phyloP scores from a whole-genome alignment of 2,888 invertebrate species.

The Frankliniella intonsa region DNA sequence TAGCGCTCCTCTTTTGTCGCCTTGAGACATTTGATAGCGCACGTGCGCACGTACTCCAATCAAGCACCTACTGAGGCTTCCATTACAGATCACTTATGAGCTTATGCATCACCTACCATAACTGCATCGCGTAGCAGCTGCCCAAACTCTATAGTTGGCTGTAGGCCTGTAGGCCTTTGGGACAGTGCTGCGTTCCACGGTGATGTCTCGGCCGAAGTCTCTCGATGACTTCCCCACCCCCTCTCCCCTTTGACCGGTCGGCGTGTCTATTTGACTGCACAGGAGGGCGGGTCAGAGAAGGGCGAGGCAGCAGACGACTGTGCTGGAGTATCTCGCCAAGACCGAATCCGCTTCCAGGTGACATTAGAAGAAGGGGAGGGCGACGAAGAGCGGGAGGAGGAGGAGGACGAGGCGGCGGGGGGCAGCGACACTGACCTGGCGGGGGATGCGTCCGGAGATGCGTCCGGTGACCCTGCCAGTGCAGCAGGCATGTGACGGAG shows the following conservation, averaged over 20 bases:
- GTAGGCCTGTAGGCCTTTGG: too few species aligned
- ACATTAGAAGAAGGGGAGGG: constrained; percentile 81
- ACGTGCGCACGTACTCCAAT: too few species aligned
- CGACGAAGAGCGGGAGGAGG: constrained; percentile 77
- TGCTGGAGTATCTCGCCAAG: constrained; percentile 36
- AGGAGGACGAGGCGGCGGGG: constrained; percentile 56
- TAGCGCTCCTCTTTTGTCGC: too few species aligned
- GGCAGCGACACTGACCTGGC: constrained; percentile 35
- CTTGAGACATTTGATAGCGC: too few species aligned
- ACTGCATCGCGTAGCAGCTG: too few species aligned
- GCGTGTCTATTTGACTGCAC: neutral
- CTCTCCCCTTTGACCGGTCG: neutral
- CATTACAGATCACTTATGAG: too few species aligned
- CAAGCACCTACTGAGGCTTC: too few species aligned
- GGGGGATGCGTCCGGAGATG: constrained; percentile 36
- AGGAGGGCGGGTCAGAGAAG: constrained; percentile 27
- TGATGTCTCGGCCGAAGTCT: too few species aligned
- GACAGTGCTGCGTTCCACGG: too few species aligned
- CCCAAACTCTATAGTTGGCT: too few species aligned
- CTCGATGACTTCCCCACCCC: too few species aligned
- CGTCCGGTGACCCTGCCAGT: constrained; percentile 32
- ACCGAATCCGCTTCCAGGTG: constrained; percentile 50
- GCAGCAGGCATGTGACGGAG: constrained; percentile 84
- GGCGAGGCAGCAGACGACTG: constrained; percentile 30
- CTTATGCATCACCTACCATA: too few species aligned